phyloP scores from a whole-genome alignment of 2,113 vertebrate genomes.

The human (Homo sapiens) region DNA sequence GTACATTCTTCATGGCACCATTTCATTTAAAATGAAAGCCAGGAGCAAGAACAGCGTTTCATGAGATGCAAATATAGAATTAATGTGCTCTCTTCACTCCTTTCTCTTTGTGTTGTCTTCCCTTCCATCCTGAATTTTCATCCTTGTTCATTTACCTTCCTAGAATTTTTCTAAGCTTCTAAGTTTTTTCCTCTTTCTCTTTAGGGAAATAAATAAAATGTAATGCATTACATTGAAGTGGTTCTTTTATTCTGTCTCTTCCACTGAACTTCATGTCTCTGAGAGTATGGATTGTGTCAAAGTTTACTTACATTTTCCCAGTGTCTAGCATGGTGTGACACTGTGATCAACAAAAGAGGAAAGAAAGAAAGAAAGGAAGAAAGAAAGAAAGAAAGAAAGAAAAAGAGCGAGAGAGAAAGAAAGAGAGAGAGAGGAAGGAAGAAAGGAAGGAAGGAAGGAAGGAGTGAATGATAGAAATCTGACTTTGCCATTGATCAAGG shows the following conservation, averaged over 20 bases:
- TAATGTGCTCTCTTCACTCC: background rate
- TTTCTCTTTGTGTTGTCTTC: background rate
- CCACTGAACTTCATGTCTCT: background rate
- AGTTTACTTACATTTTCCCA: too few relatives aligned
- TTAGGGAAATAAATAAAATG: background rate
- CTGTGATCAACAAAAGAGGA: background rate
- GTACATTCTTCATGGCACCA: background rate
- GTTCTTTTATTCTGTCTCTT: too few relatives aligned
- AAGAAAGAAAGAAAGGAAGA: fast-evolving
- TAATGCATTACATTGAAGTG: fast-evolving
- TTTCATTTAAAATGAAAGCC: constrained; percentile 53
- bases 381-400: fast-evolving
- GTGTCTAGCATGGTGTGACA: background rate
- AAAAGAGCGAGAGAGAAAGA: background rate
- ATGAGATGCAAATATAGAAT: background rate
- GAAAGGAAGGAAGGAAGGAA: background rate
- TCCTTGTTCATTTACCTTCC: background rate
- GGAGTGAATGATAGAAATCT: too few relatives aligned
- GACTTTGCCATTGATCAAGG: background rate
- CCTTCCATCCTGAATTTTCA: background rate
- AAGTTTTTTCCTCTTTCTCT: background rate
- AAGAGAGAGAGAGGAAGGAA: fast-evolving
- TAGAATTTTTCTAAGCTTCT: background rate
- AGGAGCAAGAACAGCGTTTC: background rate
- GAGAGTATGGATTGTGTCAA: fast-evolving